These are phyloP conservation scores for Nematostella vectensis DNA, from an alignment of 92 coral and sea anemone species.

Conservation along the genomic window DNA sequence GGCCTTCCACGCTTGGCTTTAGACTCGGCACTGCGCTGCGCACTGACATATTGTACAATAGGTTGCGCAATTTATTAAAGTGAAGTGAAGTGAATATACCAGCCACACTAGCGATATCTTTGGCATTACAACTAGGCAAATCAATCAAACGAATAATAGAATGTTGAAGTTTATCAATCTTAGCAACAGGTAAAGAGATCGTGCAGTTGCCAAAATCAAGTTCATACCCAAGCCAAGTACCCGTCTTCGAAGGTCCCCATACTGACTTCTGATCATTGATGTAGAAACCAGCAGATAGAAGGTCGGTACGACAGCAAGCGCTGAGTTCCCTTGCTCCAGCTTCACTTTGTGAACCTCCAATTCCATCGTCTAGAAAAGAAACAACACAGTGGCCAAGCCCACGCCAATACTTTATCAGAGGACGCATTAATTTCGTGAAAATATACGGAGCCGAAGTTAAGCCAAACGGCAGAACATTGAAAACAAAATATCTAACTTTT, in stretches of 20 bases:
- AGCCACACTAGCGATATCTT: constrained; percentile 19
- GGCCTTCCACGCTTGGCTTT: too few relatives aligned
- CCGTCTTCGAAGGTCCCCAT: constrained; percentile 9
- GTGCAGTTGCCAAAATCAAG: constrained; percentile 6
- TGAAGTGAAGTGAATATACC: too few relatives aligned
- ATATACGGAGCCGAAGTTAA: constrained; percentile 40
- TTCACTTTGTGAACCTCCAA: constrained; percentile 11
- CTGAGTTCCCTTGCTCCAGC: constrained; percentile 3
- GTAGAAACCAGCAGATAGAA: constrained; percentile 18
- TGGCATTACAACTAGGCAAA: constrained; percentile 4
- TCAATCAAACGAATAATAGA: constrained; percentile 7
- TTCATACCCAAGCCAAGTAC: constrained; percentile 16
- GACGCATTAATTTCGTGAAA: constrained; percentile 25
- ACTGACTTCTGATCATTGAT: constrained; percentile 24
- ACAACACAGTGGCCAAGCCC: constrained; percentile 16
- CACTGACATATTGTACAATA: too few relatives aligned
- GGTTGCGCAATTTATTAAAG: too few relatives aligned
- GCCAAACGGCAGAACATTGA: constrained; percentile 31
- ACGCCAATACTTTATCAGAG: constrained; percentile 25
- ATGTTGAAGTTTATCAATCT: constrained; percentile 7
- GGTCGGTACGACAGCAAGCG: constrained; percentile 10
- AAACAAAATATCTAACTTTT: constrained; percentile 13
- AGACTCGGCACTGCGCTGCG: too few relatives aligned
- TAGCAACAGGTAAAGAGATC: constrained; percentile 12
- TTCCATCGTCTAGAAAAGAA: constrained; percentile 29